These are phyloP conservation scores for Proales similis DNA, from an alignment of 1,140 invertebrate genomes.

Conservation along the genomic window DNA sequence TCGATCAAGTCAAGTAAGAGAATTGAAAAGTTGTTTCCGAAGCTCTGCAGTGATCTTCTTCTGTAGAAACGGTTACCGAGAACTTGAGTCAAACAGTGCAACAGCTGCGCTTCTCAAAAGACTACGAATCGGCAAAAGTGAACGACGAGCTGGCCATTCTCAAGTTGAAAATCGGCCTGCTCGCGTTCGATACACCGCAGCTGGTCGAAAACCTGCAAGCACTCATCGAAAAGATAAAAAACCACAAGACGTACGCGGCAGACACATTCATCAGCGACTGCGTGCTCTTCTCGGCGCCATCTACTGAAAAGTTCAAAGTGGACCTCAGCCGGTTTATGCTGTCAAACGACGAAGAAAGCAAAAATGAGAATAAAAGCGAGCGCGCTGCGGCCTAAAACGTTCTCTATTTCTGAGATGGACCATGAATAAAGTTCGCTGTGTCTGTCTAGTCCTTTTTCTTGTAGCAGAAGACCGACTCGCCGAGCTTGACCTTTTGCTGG, in stretches of 20 bases:
- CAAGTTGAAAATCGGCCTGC: conserved; percentile 19
- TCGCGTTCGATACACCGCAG: conserved; percentile 2
- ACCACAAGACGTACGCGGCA: conserved; percentile 6
- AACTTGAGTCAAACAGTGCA: conserved; percentile 12
- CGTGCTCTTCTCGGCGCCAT: conserved; percentile 18
- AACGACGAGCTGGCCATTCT: conserved; percentile 21
- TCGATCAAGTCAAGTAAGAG: conserved; percentile 14
- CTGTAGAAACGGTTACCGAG: conserved; percentile 36
- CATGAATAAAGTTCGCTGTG: no score
- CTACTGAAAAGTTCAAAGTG: conserved; percentile 35
- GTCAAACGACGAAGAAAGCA: background rate
- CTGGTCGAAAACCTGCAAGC: conserved; percentile 28
- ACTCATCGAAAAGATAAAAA: conserved; percentile 23
- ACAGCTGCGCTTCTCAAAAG: conserved; percentile 25
- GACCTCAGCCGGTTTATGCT: conserved; percentile 12
- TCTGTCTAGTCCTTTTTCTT: no score
- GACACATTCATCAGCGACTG: conserved; percentile 16
- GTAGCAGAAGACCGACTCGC: no score
- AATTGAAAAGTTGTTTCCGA: background rate
- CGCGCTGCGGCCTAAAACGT: no score
- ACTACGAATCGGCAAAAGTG: conserved; percentile 25
- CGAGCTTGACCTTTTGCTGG: no score
- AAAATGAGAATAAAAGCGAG: background rate
- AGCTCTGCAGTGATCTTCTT: background rate
- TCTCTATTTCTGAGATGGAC: no score